Conservation (phyloP, 2,888 invertebrate species). For the Lottia gigantea region DNA sequence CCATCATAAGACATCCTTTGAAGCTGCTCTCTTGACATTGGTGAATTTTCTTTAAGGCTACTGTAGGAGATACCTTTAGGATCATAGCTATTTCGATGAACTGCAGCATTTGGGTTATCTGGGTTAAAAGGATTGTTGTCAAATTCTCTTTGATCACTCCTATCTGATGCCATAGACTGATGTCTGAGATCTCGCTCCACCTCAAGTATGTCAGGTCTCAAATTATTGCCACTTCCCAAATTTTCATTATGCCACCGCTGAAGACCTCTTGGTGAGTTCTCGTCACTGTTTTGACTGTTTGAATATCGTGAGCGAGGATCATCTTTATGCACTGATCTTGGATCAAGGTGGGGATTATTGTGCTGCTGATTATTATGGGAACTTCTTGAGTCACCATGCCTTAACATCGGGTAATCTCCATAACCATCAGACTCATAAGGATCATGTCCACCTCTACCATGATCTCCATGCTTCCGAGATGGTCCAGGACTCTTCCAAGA, state of each 20-base stretch:
- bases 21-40: not conserved
- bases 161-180: not conserved
- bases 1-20: conserved; percentile 2
- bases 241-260: not conserved
- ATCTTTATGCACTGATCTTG: conserved; percentile 6
- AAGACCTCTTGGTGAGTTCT: not conserved
- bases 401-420: not conserved
- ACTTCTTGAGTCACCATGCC: not conserved
- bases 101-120: not conserved
- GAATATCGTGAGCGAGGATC: conserved; percentile 12
- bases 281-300: conserved; percentile 7
- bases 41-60: not conserved
- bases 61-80: not conserved
- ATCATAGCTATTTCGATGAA: not conserved
- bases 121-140: not conserved
- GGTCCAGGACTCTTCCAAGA: conserved; percentile 21
- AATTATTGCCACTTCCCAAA: not conserved
- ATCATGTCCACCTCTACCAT: not conserved
- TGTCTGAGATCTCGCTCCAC: not conserved
- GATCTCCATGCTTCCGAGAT: conserved; percentile 13
- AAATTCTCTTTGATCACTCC: not conserved
- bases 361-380: conserved; percentile 3
- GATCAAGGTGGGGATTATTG: conserved; percentile 1
- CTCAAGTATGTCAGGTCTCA: not conserved
- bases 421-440: not conserved